Evolutionary conservation across 2,797 vertebrate genomes (phyloP), one percentile per base, ranked within the genome.

Genomic region (Threskiornis aethiopicus): DNA sequence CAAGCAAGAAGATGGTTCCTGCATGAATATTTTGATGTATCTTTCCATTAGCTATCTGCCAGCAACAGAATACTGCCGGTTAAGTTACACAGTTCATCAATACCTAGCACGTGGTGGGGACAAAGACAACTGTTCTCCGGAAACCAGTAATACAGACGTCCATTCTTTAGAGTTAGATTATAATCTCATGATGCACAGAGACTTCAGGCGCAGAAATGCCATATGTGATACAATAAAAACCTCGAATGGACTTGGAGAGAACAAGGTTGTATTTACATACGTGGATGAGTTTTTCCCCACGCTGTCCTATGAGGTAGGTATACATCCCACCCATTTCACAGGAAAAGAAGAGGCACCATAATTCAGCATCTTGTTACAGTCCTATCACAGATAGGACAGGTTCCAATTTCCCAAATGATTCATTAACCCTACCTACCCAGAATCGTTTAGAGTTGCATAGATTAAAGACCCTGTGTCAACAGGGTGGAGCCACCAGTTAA

Each of bases 61-160:
- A 91, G 85, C 52, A 90, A 84, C 69, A 90, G 71, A 91, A 91
- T 37, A 81, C 76, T 69, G 72, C 57, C 39, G 85, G 41, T 96
- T 35, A n/a, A 62, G 42, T 90, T 93, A 76, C 85, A 91, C 13
- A 65, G 70, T 54, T 95, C 91, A 93, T 92, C 90, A 92, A 51
- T 86, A 94, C 70, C 90, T 93, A 89, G 90, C 62, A 75, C 4
- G 3, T 6, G 6, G 8, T 24, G 52, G 75, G 79, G 71, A 70
- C 71, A 75, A 62, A 62, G 47, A 71, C 70, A 93, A 67, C 29
- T n/a, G 46, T 51, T 46, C 54, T 61, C 93, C 78, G 52, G 59
- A 80, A 83, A 81, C 18, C 65, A 86, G 58, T 24, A 92, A 66
- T 28, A 85, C 47, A 82, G 37, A 59, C 22, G 64, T 28, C 59